Evolutionary conservation across 1,140 invertebrate genomes (phyloP).

Genomic region (Adelges cooleyi): DNA sequence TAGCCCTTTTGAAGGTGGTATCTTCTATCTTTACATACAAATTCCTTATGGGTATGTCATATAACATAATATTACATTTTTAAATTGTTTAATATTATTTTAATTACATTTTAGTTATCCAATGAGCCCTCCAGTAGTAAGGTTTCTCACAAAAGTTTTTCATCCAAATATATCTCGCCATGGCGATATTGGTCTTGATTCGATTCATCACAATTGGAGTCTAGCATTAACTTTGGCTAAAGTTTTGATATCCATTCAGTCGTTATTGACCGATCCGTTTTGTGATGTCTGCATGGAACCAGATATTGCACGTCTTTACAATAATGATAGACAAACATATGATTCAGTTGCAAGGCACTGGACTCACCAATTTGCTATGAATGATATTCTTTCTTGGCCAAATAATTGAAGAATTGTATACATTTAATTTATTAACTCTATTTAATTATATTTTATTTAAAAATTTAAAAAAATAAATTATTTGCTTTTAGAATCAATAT

Average conservation of each 20-base stretch:
- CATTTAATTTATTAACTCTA: no score
- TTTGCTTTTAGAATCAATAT: no score
- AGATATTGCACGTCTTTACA: slow-evolving; percentile 67
- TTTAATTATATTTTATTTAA: no score
- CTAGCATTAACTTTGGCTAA: slow-evolving; percentile 84
- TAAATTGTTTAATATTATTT: background rate
- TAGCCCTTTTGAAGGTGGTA: slow-evolving; percentile 85
- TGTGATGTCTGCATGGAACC: slow-evolving; percentile 87
- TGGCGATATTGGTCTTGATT: slow-evolving; percentile 92
- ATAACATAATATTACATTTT: background rate
- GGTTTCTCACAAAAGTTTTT: slow-evolving; percentile 81
- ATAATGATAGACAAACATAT: slow-evolving; percentile 59
- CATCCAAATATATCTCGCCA: slow-evolving; percentile 92
- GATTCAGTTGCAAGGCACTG: slow-evolving; percentile 71
- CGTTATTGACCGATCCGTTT: slow-evolving; percentile 83
- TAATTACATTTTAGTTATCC: slow-evolving; percentile 58
- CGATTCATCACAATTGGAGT: slow-evolving; percentile 92
- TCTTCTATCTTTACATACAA: slow-evolving; percentile 87
- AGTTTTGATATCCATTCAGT: slow-evolving; percentile 79
- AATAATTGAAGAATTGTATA: slow-evolving; percentile 33
- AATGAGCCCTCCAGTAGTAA: slow-evolving; percentile 76
- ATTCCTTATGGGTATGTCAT: slow-evolving; percentile 54
- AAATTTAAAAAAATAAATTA: no score
- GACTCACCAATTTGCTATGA: slow-evolving; percentile 91
- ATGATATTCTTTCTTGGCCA: slow-evolving; percentile 52